Conservation (phyloP, 1,140 invertebrate species). For the Leptinotarsa lineolata region DNA sequence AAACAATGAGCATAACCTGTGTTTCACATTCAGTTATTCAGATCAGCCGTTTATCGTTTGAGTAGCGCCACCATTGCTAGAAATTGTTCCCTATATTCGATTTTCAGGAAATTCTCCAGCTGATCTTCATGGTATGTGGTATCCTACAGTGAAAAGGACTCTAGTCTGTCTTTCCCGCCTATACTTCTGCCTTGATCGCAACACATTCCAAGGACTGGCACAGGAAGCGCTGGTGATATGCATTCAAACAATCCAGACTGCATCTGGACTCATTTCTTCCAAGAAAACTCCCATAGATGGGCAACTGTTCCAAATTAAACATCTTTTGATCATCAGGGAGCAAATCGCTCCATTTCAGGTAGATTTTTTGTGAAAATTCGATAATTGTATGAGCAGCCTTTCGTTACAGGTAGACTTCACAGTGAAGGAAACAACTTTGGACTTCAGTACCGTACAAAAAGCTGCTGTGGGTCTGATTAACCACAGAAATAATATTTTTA, state of each 20-base stretch:
- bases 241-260: constrained; percentile 84
- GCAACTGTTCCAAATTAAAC: constrained; percentile 96
- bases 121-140: constrained; percentile 99
- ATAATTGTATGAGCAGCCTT: neutral
- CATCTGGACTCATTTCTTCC: constrained; percentile 70
- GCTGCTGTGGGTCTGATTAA: constrained; percentile 86
- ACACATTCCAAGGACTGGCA: constrained; percentile 94
- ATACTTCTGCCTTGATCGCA: constrained; percentile 92
- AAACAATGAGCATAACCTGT: too few species aligned
- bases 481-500: constrained; percentile 84
- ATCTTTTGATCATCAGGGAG: constrained; percentile 93
- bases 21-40: too few species aligned
- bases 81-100: neutral
- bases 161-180: constrained; percentile 93
- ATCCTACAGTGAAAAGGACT: constrained; percentile 93
- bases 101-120: constrained; percentile 61
- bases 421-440: constrained; percentile 87
- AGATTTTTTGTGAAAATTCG: neutral
- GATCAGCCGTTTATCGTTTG: too few species aligned
- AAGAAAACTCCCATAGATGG: constrained; percentile 82
- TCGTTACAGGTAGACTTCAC: constrained; percentile 96
- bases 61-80: too few species aligned
- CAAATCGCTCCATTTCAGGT: constrained; percentile 99
- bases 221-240: constrained; percentile 93
- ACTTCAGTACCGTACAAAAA: constrained; percentile 87